Evolutionary conservation across 1,140 invertebrate genomes (phyloP).

Genomic region (Leptopilina clavipes): DNA sequence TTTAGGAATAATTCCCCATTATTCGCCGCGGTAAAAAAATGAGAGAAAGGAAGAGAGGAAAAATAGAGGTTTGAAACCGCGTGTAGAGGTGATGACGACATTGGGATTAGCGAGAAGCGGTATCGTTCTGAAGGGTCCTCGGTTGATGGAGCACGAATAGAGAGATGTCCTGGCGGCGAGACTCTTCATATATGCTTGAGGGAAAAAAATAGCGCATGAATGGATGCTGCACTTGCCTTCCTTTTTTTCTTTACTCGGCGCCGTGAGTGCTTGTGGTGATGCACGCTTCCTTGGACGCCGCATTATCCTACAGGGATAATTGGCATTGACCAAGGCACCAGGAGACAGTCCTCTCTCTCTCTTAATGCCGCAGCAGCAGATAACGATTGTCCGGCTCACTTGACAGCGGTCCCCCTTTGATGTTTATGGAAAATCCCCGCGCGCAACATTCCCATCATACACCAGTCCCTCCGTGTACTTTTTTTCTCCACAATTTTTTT

Average conservation of each 20-base stretch:
- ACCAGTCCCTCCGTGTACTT: too few species aligned
- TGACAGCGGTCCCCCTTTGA: constrained; percentile 46
- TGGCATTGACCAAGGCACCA: constrained; percentile 40
- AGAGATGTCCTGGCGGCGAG: constrained; percentile 26
- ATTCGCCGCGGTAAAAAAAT: neutral
- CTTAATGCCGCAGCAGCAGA: constrained; percentile 43
- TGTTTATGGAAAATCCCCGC: constrained; percentile 39
- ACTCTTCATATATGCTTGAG: neutral
- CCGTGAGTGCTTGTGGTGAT: constrained; percentile 30
- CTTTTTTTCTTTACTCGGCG: constrained; percentile 13
- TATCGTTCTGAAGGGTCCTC: neutral
- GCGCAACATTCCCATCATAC: neutral
- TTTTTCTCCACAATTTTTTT: too few species aligned
- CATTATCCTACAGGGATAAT: constrained; percentile 48
- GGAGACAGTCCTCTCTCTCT: constrained; percentile 24
- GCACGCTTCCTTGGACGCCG: constrained; percentile 26
- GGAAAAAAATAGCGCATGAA: constrained; percentile 21
- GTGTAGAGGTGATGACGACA: constrained; percentile 21
- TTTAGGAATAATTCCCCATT: too few species aligned
- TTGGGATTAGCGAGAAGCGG: constrained; percentile 8
- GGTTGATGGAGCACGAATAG: constrained; percentile 29
- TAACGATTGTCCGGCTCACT: constrained; percentile 50
- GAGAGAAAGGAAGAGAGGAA: too few species aligned
- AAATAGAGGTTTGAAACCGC: too few species aligned
- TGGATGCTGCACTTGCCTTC: constrained; percentile 20